phyloP scores from a whole-genome alignment of 92 coral and sea anemone genomes.

The Zoanthus gigantus region DNA sequence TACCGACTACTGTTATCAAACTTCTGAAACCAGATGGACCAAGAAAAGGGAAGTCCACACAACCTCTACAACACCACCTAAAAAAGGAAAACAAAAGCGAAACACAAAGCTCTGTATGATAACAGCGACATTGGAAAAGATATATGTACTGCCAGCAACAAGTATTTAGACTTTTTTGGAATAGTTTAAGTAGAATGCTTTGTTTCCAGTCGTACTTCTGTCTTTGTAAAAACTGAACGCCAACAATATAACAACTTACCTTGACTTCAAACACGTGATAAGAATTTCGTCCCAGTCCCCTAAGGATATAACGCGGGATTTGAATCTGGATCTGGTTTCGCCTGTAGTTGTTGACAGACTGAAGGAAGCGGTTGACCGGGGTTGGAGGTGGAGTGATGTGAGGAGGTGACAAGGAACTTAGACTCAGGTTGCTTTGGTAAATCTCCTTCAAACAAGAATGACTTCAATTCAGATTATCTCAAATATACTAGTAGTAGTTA shows the following conservation, averaged over 20 bases:
- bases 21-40: constrained; percentile 16
- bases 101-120: too few relatives aligned
- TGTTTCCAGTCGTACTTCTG: too few relatives aligned
- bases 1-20: constrained; percentile 18
- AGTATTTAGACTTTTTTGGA: too few relatives aligned
- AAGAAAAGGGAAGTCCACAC: neutral
- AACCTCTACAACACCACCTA: too few relatives aligned
- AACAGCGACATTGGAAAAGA: too few relatives aligned
- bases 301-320: constrained; percentile 93
- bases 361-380: constrained; percentile 94
- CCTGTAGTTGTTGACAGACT: constrained; percentile 85
- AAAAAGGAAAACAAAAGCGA: too few relatives aligned
- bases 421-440: constrained; percentile 91
- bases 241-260: constrained; percentile 58
- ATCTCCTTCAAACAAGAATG: constrained; percentile 46
- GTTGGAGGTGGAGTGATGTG: constrained; percentile 98
- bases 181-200: too few relatives aligned
- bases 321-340: constrained; percentile 91
- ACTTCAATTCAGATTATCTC: neutral
- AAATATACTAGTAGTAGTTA: neutral
- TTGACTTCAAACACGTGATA: constrained; percentile 99
- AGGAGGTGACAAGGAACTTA: constrained; percentile 93
- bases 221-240: too few relatives aligned
- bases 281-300: constrained; percentile 99
- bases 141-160: too few relatives aligned